Percentiles rank a stretch among this genome's conserved stretches.
Evolutionary conservation across 2,797 vertebrate species (phyloP).

Genomic region (Valencia hispanica): DNA sequence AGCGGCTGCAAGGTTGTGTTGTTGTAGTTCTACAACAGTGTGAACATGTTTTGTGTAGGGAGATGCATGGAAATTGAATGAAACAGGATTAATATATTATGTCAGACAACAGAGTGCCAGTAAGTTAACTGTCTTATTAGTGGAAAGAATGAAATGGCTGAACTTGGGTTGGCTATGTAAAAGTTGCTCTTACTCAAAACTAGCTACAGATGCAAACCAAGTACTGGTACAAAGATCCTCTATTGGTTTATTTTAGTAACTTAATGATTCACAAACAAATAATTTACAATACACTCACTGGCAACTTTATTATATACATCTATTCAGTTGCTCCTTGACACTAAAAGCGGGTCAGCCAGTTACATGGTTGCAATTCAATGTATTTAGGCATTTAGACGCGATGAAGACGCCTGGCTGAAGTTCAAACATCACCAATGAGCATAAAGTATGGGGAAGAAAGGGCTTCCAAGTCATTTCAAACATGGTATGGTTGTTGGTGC

Average conservation of each 20-base stretch:
- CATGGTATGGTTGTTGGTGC: neutral
- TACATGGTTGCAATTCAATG: neutral
- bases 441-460: neutral
- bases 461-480: neutral
- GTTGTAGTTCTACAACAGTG: neutral
- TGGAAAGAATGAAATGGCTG: neutral
- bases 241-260: neutral
- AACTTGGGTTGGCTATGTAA: neutral
- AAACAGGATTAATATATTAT: neutral
- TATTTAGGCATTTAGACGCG: neutral
- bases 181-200: neutral
- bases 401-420: neutral
- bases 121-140: neutral
- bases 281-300: neutral
- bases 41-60: neutral
- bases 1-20: neutral
- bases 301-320: neutral
- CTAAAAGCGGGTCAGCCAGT: neutral
- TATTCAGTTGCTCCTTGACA: neutral
- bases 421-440: neutral
- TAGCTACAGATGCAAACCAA: neutral
- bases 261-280: neutral
- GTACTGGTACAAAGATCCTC: neutral
- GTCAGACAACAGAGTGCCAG: neutral
- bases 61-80: neutral